phyloP scores from a whole-genome alignment of 2,797 vertebrate species.

The Ceyx erithaca region DNA sequence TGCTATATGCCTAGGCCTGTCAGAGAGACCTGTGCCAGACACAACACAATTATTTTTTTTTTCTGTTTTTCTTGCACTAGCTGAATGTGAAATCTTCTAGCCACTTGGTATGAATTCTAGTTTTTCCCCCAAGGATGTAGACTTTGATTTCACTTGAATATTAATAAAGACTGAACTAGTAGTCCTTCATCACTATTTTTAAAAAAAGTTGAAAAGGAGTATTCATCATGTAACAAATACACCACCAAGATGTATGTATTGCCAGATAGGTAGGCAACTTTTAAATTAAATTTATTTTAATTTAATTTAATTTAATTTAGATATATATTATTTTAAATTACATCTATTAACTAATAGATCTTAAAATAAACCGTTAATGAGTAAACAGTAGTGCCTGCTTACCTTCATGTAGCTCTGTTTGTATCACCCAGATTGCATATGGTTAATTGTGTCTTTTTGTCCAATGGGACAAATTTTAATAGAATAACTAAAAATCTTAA shows the following conservation, averaged over 20 bases:
- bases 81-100: conserved; percentile 48
- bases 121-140: background rate
- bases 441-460: conserved; percentile 41
- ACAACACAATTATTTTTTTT: conserved; percentile 55
- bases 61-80: conserved; percentile 35
- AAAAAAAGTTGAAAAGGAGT: background rate
- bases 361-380: conserved; percentile 46
- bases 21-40: conserved; percentile 70
- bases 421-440: conserved; percentile 22
- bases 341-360: conserved; percentile 8
- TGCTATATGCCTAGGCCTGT: conserved; percentile 72
- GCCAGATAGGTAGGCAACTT: background rate
- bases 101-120: background rate
- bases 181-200: background rate
- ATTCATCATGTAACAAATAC: background rate
- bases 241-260: background rate
- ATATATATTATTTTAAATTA: conserved; percentile 7
- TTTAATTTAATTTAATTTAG: background rate
- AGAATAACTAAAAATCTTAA: conserved; percentile 34
- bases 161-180: background rate
- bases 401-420: conserved; percentile 15
- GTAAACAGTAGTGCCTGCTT: conserved; percentile 34
- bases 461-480: background rate
- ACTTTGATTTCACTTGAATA: background rate
- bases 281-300: too few relatives aligned